Evolutionary conservation across 2,113 vertebrate genomes (phyloP).

Genomic region (Misgurnus anguillicaudatus): DNA sequence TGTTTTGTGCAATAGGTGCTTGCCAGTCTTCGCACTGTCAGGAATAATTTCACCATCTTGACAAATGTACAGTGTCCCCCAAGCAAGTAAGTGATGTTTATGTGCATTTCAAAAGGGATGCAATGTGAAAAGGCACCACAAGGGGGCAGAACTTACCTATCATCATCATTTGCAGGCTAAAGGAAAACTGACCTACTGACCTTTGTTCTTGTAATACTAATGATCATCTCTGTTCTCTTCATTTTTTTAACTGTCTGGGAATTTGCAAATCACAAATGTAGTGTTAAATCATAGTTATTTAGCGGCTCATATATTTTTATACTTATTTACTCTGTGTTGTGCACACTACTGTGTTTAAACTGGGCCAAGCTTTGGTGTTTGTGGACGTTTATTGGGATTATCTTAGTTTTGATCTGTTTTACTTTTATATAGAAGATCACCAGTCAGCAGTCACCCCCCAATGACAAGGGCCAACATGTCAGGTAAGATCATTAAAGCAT

Average conservation of each 20-base stretch:
- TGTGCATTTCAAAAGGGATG: not conserved
- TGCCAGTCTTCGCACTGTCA: slow-evolving; percentile 91
- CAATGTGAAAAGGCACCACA: slow-evolving; percentile 25
- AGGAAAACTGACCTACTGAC: not conserved
- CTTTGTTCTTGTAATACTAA: not conserved
- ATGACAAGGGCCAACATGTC: slow-evolving; percentile 85
- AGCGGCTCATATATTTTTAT: not conserved
- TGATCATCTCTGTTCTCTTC: not conserved
- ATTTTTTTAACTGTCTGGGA: too few species aligned
- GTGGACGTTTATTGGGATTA: too few species aligned
- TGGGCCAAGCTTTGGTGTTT: too few species aligned
- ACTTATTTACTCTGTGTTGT: not conserved
- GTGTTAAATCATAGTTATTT: not conserved
- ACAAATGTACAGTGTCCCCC: slow-evolving; percentile 88
- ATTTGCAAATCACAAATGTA: too few species aligned
- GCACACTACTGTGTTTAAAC: not conserved
- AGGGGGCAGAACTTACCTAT: slow-evolving; percentile 43
- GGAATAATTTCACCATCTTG: slow-evolving; percentile 92
- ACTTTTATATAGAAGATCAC: slow-evolving; percentile 83
- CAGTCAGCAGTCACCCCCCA: slow-evolving; percentile 83
- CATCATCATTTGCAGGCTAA: not conserved
- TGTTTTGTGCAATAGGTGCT: slow-evolving; percentile 79
- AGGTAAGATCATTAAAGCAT: slow-evolving; percentile 75
- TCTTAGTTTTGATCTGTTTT: slow-evolving; percentile 6
- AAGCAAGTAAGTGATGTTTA: slow-evolving; percentile 82